Evolutionary conservation across 2,797 vertebrate species (phyloP).

Genomic region (Spondyliosoma cantharus): DNA sequence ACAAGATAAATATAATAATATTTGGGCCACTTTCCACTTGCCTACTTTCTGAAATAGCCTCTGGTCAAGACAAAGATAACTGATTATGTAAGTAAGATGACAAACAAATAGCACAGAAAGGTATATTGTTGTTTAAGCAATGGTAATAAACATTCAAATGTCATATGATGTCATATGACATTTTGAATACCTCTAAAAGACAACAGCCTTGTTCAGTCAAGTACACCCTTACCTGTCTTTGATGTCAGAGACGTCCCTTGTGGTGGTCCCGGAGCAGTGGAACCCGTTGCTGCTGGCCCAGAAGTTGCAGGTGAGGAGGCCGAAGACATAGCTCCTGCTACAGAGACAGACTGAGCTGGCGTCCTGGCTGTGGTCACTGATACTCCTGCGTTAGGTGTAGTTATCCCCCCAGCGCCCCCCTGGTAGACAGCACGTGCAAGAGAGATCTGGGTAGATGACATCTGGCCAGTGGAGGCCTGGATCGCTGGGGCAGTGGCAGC

Average conservation of each 20-base stretch:
- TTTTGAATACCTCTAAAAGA: not conserved
- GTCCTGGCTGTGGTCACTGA: constrained; percentile 83
- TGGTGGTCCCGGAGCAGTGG: constrained; percentile 81
- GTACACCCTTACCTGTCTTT: constrained; percentile 80
- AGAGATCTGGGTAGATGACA: constrained; percentile 75
- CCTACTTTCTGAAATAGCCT: too few species aligned
- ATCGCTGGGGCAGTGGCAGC: constrained; percentile 68
- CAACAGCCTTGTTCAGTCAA: not conserved
- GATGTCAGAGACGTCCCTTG: constrained; percentile 83
- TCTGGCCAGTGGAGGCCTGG: constrained; percentile 71
- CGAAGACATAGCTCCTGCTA: constrained; percentile 84
- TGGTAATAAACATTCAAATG: not conserved
- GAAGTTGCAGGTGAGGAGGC: constrained; percentile 80
- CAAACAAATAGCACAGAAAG: not conserved
- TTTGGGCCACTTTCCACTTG: too few species aligned
- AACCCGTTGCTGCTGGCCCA: constrained; percentile 84
- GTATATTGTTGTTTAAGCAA: not conserved
- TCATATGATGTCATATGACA: not conserved
- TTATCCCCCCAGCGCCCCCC: constrained; percentile 81
- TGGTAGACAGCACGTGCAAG: constrained; percentile 83
- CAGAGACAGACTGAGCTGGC: constrained; percentile 79
- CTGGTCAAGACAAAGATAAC: constrained; percentile 1
- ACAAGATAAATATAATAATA: too few species aligned
- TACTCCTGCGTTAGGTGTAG: constrained; percentile 82
- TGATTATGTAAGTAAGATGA: not conserved